Percentiles rank a stretch among this genome's conserved stretches.
Conservation (phyloP, 2,113 vertebrate species). For the Nothoprocta perdicaria region DNA sequence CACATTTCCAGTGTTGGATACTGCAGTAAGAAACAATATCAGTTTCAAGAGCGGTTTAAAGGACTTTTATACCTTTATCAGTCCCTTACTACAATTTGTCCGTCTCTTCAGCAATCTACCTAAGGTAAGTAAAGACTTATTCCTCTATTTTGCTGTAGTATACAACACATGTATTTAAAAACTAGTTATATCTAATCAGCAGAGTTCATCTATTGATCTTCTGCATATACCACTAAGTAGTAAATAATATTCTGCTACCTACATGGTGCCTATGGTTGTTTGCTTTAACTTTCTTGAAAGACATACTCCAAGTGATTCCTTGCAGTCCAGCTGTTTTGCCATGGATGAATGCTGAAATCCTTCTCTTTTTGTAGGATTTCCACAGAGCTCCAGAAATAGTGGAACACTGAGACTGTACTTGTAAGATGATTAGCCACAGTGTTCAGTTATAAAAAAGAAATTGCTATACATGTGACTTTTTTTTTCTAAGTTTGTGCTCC, state of each 20-base stretch:
- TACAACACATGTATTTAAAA: not conserved
- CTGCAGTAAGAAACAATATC: not conserved
- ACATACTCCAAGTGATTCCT: not conserved
- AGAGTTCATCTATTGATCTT: not conserved
- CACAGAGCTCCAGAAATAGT: not conserved
- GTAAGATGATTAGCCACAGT: not conserved
- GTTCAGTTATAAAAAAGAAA: not conserved
- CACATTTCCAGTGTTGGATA: not conserved
- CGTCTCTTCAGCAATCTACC: not conserved
- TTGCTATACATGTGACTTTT: not conserved
- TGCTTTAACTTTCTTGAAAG: not conserved
- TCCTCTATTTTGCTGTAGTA: not conserved
- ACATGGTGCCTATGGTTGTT: not conserved
- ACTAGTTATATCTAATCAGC: not conserved
- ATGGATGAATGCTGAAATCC: not conserved
- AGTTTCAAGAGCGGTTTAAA: not conserved
- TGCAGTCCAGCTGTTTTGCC: not conserved
- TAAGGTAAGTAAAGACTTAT: slow-evolving; percentile 27
- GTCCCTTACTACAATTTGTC: not conserved
- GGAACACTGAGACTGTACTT: not conserved
- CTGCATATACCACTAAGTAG: not conserved
- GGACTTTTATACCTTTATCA: not conserved
- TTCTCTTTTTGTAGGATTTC: not conserved
- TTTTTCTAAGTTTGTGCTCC: not conserved
- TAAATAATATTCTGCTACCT: not conserved